A percentile compares a stretch with the other conserved stretches of the same genome.
Conservation (phyloP, 2,888 invertebrate species). For the Carabus problematicus region DNA sequence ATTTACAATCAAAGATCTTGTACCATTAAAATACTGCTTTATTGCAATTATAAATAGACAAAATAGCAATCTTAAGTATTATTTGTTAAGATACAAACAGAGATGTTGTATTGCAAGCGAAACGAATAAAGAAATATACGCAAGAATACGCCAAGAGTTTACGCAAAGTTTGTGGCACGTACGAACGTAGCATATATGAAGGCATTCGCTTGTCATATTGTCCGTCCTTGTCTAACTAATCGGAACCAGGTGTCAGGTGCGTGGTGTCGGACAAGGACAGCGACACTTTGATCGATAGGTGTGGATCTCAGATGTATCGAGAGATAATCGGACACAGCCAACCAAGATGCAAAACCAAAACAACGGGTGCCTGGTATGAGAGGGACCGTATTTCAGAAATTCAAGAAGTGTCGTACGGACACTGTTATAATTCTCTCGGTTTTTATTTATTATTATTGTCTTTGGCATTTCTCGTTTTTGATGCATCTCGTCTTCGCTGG, state of each 20-base stretch:
- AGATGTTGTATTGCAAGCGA: too few species aligned
- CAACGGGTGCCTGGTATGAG: conserved; percentile 7
- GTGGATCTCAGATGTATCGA: conserved; percentile 37
- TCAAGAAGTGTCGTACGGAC: conserved; percentile 33
- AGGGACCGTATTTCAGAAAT: conserved; percentile 31
- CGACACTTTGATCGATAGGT: conserved; percentile 40
- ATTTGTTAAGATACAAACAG: too few species aligned
- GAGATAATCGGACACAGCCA: conserved; percentile 32
- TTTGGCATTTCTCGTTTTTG: conserved; percentile 3
- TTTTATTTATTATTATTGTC: conserved; percentile 13
- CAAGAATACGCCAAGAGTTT: too few species aligned
- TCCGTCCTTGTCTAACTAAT: conserved; percentile 6
- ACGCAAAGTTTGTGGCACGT: neutral
- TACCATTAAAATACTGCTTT: too few species aligned
- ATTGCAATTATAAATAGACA: too few species aligned
- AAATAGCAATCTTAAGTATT: too few species aligned
- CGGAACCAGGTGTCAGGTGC: conserved; percentile 15
- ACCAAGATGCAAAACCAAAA: conserved; percentile 15
- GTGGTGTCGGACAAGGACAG: conserved; percentile 22
- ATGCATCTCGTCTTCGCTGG: too few species aligned
- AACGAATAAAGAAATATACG: too few species aligned
- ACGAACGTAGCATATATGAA: neutral
- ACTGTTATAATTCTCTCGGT: neutral
- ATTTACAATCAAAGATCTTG: too few species aligned
- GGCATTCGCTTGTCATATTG: conserved; percentile 6